These are phyloP conservation scores for Lepus oiostolus DNA, from an alignment of 2,797 vertebrate genomes.

Conservation along the genomic window DNA sequence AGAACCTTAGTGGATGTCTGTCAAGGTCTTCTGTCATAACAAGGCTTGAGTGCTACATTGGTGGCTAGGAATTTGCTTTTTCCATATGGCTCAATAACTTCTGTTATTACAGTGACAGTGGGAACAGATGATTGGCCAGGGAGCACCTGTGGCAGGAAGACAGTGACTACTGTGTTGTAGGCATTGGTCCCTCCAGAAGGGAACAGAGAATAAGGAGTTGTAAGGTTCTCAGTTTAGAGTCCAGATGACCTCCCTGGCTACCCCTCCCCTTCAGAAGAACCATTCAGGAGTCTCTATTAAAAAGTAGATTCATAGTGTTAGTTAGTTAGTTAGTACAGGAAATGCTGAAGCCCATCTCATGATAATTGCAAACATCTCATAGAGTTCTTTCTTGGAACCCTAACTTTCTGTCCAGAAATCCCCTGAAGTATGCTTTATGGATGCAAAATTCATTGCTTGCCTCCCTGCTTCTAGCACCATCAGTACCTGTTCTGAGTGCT, in stretches of 20 bases:
- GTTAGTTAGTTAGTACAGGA: background rate
- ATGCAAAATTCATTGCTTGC: background rate
- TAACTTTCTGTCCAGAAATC: background rate
- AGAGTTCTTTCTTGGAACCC: background rate
- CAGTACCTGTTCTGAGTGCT: background rate
- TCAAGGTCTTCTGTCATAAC: background rate
- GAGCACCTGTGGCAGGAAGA: background rate
- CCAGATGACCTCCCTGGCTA: background rate
- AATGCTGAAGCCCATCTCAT: background rate
- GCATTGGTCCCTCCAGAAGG: background rate
- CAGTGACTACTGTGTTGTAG: background rate
- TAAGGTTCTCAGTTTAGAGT: slow-evolving; percentile 13
- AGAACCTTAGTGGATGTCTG: background rate
- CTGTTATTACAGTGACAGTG: too few relatives aligned
- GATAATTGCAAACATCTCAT: background rate
- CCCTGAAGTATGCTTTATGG: background rate
- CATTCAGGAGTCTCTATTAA: background rate
- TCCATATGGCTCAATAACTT: too few relatives aligned
- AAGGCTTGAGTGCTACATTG: background rate
- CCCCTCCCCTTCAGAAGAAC: background rate
- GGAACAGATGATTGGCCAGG: background rate
- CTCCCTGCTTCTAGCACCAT: background rate
- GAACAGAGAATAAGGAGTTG: background rate
- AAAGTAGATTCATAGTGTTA: background rate
- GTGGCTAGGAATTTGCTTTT: slow-evolving; percentile 1